Evolutionary conservation across 2,113 vertebrate genomes (phyloP), one percentile per base, ranked within the genome.

Genomic region (Tilapia sparmanii): DNA sequence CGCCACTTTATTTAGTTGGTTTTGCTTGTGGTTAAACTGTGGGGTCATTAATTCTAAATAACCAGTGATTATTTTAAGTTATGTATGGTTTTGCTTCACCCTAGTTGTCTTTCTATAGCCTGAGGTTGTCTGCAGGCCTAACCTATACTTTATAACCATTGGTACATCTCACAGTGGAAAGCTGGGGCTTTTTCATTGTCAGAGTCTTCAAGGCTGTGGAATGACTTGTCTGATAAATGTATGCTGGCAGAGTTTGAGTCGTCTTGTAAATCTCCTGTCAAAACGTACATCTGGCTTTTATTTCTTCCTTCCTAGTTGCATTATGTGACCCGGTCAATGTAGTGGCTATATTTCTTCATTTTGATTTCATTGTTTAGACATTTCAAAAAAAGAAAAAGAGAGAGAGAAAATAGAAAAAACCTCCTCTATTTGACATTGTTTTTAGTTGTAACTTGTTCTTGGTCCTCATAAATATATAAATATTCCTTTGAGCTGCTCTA

Each of bases 401-500:
- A 15, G 4, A 15, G 54, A 29, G 57, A 33, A 52, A 52, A n/a
- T n/a, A n/a, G 40, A 26, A 22, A 68, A 47, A 29, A 18, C 0
- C 40, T 29, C 68, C 40, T 47, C 42, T 76, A 76, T 12, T 76
- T 76, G 71, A 47, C 71, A 76, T 76, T 76, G 68, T 47, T 59
- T 81, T 26, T 68, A 66, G 83, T 89, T 84, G 59, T 52, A 84
- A 73, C 68, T 3, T 47, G 12, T 35, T 61, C 15, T 85, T 8
- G 7, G 59, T 24, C n/a, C 35, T 71, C 81, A 61, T 35, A 15
- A 86, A 86, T 83, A 19, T 13, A n/a, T 54, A 86, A 84, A 19
- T 31, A 31, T 73, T 85, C 33, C 13, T 31, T 85, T 87, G 13
- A 81, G 52, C 84, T 85, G 50, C 61, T 87, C 26, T 81, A 57